phyloP scores from a whole-genome alignment of 2,888 invertebrate species.

The Invenusta paracnida region DNA sequence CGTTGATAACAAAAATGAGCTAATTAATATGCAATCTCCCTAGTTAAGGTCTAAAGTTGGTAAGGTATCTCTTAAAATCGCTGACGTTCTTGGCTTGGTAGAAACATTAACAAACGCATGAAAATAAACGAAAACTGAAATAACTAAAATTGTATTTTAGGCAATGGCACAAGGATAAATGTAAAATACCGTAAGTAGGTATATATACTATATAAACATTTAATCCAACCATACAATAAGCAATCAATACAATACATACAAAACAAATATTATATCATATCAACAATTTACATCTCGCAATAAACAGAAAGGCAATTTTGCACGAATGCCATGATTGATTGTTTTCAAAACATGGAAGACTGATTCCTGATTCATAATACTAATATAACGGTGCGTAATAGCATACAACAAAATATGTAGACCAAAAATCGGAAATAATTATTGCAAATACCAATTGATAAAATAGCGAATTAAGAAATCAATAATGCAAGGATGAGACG shows the following conservation, averaged over 20 bases:
- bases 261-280: conserved; percentile 15
- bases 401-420: neutral
- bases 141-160: no score
- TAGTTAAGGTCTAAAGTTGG: no score
- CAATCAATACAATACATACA: neutral
- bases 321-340: neutral
- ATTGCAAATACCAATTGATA: conserved; percentile 2
- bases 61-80: no score
- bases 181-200: no score
- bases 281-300: neutral
- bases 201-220: neutral
- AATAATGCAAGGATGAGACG: neutral
- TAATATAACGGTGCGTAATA: neutral
- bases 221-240: conserved; percentile 10
- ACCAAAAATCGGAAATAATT: neutral
- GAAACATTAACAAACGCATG: no score
- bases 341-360: neutral
- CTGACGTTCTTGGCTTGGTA: no score
- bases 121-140: no score
- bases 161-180: no score
- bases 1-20: no score
- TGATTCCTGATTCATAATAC: neutral
- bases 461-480: neutral
- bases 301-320: neutral
- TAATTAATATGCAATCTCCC: no score